phyloP scores from a whole-genome alignment of 2,113 vertebrate genomes.

The Phylloscopus trochilus region DNA sequence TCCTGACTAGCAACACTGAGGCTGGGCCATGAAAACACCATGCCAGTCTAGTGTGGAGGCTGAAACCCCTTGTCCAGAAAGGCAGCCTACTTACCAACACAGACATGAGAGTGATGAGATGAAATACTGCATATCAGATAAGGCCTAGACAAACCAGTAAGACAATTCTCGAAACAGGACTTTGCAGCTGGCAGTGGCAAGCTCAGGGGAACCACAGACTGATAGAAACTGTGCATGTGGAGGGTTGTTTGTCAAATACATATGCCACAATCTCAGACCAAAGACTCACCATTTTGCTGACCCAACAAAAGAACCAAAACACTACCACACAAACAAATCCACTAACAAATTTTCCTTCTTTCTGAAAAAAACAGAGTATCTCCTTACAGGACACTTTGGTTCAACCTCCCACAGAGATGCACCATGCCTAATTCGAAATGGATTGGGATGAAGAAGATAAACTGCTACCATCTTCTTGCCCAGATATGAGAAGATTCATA shows the following conservation, averaged over 20 bases:
- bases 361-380: neutral
- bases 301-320: neutral
- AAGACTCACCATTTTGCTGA: neutral
- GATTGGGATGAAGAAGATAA: neutral
- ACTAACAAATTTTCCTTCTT: neutral
- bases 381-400: neutral
- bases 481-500: neutral
- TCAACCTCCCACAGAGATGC: neutral
- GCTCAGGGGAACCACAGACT: neutral
- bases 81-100: neutral
- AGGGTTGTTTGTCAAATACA: neutral
- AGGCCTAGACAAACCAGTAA: neutral
- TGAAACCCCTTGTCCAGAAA: neutral
- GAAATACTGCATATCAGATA: neutral
- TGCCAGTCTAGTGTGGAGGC: neutral
- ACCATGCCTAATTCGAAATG: neutral
- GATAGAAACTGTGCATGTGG: neutral
- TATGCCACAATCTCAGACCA: neutral
- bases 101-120: neutral
- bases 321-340: neutral
- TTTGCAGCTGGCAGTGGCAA: neutral
- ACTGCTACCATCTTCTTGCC: neutral
- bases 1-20: neutral
- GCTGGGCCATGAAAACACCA: neutral
- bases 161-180: neutral